phyloP scores from a whole-genome alignment of 2,113 vertebrate genomes.

The Cyprinodon tularosa region DNA sequence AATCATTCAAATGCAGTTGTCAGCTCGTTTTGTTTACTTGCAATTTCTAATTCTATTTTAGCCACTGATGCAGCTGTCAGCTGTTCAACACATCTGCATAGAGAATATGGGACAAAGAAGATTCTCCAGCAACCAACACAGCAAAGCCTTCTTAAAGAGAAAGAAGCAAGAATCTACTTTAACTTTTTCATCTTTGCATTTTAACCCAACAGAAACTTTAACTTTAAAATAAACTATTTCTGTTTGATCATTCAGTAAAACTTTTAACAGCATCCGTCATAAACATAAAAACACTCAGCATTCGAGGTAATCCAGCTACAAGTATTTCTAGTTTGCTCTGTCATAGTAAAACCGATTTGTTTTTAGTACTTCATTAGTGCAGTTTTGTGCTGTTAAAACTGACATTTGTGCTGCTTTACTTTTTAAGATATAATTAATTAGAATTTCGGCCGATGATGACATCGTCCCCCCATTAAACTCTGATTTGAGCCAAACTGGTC shows the following conservation, averaged over 20 bases:
- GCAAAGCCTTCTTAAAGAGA: background rate
- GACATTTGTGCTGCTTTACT: no score
- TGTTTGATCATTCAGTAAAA: background rate
- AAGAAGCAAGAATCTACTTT: background rate
- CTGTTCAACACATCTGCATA: slow-evolving; percentile 76
- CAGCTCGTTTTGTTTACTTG: slow-evolving; percentile 60
- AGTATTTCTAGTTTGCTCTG: background rate
- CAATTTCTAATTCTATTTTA: slow-evolving; percentile 46
- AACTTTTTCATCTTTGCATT: background rate
- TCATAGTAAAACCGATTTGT: background rate
- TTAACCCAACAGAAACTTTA: background rate
- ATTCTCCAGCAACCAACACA: background rate
- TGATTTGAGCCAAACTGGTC: no score
- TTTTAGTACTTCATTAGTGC: no score
- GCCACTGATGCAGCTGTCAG: slow-evolving; percentile 76
- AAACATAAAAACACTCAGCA: background rate
- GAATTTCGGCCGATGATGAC: no score
- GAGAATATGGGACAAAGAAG: slow-evolving; percentile 13
- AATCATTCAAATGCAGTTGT: slow-evolving; percentile 60
- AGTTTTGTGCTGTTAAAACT: no score
- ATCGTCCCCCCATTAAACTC: no score
- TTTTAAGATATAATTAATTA: no score
- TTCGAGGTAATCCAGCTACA: background rate
- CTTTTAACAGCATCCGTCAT: no score
- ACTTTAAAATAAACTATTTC: background rate